phyloP scores from a whole-genome alignment of 2,113 vertebrate species.

The Phylloscopus trochiloides region DNA sequence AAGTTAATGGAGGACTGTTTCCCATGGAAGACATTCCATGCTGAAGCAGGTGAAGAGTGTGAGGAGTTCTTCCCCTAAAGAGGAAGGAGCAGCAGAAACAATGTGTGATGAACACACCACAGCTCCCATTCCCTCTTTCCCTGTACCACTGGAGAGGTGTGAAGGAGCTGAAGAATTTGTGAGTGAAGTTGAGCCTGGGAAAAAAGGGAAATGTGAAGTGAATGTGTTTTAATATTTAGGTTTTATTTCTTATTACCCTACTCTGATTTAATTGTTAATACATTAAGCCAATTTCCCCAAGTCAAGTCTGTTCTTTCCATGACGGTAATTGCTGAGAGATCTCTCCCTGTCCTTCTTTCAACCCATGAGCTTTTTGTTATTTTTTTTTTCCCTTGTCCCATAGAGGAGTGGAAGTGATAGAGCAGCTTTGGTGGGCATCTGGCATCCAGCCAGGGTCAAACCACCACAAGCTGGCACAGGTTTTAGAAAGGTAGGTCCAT shows the following conservation, averaged over 20 bases:
- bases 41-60: neutral
- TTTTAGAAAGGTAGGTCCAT: neutral
- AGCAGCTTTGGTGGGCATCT: neutral
- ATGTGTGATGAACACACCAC: neutral
- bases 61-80: neutral
- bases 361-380: neutral
- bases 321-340: neutral
- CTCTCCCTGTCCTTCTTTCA: neutral
- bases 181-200: neutral
- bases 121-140: neutral
- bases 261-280: neutral
- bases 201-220: neutral
- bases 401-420: neutral
- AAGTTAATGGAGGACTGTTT: neutral
- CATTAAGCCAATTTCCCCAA: neutral
- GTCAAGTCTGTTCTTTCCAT: neutral
- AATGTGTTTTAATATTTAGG: neutral
- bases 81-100: neutral
- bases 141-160: neutral
- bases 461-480: neutral
- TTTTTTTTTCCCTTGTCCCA: neutral
- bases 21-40: neutral
- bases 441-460: neutral
- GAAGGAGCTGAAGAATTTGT: neutral
- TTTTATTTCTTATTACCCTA: neutral